Percentiles rank a stretch among this genome's conserved stretches.
These are phyloP conservation scores for Hassar affinis DNA, from an alignment of 2,113 vertebrate species.

Conservation along the genomic window DNA sequence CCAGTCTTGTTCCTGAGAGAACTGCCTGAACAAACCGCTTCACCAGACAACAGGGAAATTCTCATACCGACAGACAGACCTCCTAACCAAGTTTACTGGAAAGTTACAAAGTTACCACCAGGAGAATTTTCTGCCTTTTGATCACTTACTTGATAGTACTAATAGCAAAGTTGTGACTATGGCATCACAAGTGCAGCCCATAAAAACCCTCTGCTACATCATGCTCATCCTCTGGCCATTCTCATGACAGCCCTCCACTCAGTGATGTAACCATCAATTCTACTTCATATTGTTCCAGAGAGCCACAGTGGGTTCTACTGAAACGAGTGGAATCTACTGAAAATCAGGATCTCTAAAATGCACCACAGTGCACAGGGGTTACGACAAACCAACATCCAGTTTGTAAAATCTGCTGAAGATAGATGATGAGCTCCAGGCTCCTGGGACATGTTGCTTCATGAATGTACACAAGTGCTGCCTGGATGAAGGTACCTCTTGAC, in stretches of 20 bases:
- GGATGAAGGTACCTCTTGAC: background rate
- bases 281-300: background rate
- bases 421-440: background rate
- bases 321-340: background rate
- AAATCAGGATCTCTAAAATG: background rate
- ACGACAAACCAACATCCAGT: background rate
- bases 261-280: background rate
- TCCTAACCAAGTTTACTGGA: background rate
- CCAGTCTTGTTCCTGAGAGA: constrained; percentile 1
- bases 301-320: too few relatives aligned
- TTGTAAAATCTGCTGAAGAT: background rate
- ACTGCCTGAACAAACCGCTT: background rate
- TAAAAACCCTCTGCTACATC: background rate
- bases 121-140: background rate
- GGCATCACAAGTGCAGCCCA: background rate
- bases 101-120: background rate
- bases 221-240: background rate
- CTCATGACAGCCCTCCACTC: background rate
- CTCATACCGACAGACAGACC: too few relatives aligned
- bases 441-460: background rate
- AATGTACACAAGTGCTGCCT: background rate
- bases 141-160: background rate
- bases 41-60: constrained; percentile 3
- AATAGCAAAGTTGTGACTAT: background rate
- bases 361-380: background rate